These are phyloP conservation scores for Urocyon cinereoargenteus DNA, from an alignment of 2,797 vertebrate species.

Conservation along the genomic window DNA sequence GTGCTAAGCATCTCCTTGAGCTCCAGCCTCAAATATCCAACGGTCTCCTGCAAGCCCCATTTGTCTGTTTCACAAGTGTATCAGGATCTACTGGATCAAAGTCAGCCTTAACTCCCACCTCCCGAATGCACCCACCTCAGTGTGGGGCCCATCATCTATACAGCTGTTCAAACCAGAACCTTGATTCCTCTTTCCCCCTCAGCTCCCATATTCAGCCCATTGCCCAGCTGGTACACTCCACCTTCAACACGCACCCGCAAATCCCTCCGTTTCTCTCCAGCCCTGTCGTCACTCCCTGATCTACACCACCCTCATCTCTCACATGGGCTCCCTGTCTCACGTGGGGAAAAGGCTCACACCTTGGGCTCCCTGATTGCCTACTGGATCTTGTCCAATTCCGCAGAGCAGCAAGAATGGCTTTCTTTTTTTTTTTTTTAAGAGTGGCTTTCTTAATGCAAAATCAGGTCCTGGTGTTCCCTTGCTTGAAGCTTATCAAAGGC, in stretches of 20 bases:
- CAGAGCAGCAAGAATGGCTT: conserved; percentile 7
- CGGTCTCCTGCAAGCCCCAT: not conserved
- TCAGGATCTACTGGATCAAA: not conserved
- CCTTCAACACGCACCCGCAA: not conserved
- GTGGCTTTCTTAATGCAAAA: conserved; percentile 58
- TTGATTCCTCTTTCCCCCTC: not conserved
- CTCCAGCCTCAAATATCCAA: conserved; percentile 17
- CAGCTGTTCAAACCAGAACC: not conserved
- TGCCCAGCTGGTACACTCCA: not conserved
- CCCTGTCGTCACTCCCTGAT: not conserved
- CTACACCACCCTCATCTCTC: conserved; percentile 18
- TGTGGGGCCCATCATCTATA: not conserved
- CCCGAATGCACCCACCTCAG: not conserved
- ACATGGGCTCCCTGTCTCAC: not conserved
- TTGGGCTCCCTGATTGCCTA: not conserved
- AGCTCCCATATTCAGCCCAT: not conserved
- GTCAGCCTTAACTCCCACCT: not conserved
- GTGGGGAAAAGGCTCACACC: not conserved
- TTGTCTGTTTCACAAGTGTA: not conserved
- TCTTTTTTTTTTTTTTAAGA: not conserved
- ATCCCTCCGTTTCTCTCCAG: not conserved
- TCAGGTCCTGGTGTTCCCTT: conserved; percentile 52
- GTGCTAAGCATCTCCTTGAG: not conserved
- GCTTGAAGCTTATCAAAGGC: conserved; percentile 74
- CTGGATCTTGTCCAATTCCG: conserved; percentile 25